Conservation (phyloP, 2,888 invertebrate species). For the Leucoma salicis region DNA sequence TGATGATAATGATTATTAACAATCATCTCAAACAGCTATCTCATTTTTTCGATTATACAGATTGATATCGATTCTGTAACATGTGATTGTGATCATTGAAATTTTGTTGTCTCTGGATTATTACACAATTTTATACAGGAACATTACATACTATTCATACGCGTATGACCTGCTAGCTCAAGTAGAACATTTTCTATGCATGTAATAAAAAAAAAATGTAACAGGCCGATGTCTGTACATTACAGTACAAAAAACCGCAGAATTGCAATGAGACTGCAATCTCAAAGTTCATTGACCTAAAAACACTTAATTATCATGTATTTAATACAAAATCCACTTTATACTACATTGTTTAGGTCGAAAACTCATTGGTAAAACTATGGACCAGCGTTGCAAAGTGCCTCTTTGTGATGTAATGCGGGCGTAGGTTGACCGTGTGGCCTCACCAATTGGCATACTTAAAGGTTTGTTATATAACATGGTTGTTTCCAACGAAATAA, state of each 20-base stretch:
- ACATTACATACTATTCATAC: no score
- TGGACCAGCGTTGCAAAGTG: constrained; percentile 47
- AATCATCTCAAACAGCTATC: constrained; percentile 7
- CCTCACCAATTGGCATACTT: constrained; percentile 56
- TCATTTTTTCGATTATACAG: neutral
- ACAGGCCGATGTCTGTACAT: no score
- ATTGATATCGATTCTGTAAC: neutral
- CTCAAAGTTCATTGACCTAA: constrained; percentile 40
- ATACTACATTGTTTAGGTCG: constrained; percentile 10
- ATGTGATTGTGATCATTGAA: no score
- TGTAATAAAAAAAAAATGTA: no score
- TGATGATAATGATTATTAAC: constrained; percentile 19
- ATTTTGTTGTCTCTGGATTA: no score
- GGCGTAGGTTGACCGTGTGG: constrained; percentile 42
- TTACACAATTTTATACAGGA: no score
- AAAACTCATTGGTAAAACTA: constrained; percentile 10
- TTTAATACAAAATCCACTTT: constrained; percentile 16
- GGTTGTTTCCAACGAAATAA: constrained; percentile 17
- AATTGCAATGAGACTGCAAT: constrained; percentile 29
- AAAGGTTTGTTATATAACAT: constrained; percentile 36
- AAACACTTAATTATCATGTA: constrained; percentile 9
- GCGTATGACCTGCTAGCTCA: no score
- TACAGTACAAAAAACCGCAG: neutral
- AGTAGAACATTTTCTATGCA: no score
- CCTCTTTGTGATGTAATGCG: constrained; percentile 15